Base-by-base conservation (phyloP, 2,113 vertebrate species). In the Apodemus sylvaticus region DNA sequence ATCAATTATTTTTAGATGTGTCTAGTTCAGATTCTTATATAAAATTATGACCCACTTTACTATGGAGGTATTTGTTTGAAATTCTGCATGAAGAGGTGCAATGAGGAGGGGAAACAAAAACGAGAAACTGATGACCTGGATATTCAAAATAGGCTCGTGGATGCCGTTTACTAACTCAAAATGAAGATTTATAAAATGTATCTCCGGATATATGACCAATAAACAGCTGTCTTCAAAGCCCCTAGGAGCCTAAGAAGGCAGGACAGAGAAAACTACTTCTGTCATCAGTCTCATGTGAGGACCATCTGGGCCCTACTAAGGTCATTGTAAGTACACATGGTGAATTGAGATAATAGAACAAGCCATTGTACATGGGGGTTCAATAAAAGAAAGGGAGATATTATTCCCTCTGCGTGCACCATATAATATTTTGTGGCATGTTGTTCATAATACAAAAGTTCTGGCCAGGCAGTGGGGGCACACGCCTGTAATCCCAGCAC, bases 1-100 rank as follows among this genome's bases (percentile, higher is more conserved):
- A 73, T 64, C 82, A 81, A 86, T 68, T 94, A 87, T 93, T 94
- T 95, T 94, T 94, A 93, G 86, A 82, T 39, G n/a, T 91, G 20
- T 34, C 36, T 88, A 85, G 90, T 77, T 96, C 76, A 70, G 36
- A 93, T 88, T 26, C 26, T 36, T 94, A 77, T 83, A 64, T 89
- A 86, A 94, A 95, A 89, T 85, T 95, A 64, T 91, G 92, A 94
- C 64, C 92, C 39, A 86, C 10, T 97, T 89, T 70, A 22, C 45
- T 31, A n/a, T 55, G 36, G 17, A 10, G n/a, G 9, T 48, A 76
- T 95, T 89, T 24, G 22, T 60, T 73, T 76, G 20, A 22, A 94
- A 93, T 39, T 89, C 42, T 86, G 7, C 42, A 91, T 91, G 64
- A 68, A 66, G 31, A 78, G 77, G 5, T 78, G 4, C 60, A 87